Evolutionary conservation across 2,888 invertebrate genomes (phyloP), one percentile per base, ranked within the genome.

Genomic region (Drosophila phalerata): DNA sequence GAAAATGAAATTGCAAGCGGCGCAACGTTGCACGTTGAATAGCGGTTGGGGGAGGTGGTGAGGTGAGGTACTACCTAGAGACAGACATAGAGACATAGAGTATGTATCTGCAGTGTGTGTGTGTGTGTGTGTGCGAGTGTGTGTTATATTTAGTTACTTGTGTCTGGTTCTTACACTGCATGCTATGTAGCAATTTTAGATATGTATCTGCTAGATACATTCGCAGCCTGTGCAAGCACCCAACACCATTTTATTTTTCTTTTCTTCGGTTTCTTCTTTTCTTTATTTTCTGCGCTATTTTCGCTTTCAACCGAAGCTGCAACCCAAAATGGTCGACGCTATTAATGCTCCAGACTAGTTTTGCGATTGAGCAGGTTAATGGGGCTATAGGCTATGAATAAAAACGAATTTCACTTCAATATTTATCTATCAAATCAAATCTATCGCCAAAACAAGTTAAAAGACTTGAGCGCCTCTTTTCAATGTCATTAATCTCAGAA

Each of bases 1-100:
- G 84, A 84, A 84, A 84, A 88, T 82, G 84, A 84, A 84, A 84
- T 84, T 84, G 80, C 88, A 88, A 75, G 83, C 84, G 68, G 78
- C 51, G 74, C 63, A 56, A 10, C 60, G 57, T 45, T 40, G 63
- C 57, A 37, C 34, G 9, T 22, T 28, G 28, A 8, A 1, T 28
- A 6, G 32, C 25, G 42, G 6, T 5, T 10, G 22, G 30, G 34
- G 13, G n/a, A 5, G 28, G 42, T 10, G n/a, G 13, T 5, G 28
- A 3, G 15, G 15, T 6, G n/a, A 11, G 61, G 28, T 6, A 25
- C 65, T 57, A 61, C 79, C 81, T 80, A 83, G 69, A 80, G 60
- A 65, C 84, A 75, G 80, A 67, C 76, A 52, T 15, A 48, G 42
- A 58, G 66, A 55, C 52, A n/a, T n/a, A n/a, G n/a, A 11, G 58